Conservation (phyloP, 2,113 vertebrate species). For the Prietella phreatophila region DNA sequence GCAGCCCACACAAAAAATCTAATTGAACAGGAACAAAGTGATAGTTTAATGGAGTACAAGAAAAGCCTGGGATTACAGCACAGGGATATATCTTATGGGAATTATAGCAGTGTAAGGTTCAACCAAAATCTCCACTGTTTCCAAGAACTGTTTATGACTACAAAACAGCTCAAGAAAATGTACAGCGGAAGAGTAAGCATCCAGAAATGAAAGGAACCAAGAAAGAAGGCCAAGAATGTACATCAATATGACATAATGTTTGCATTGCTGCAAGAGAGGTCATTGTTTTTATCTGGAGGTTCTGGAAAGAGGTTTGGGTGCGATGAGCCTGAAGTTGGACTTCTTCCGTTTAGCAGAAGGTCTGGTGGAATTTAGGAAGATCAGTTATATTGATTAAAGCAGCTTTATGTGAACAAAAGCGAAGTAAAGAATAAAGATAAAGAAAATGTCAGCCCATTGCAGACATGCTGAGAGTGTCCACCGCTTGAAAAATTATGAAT, state of each 20-base stretch:
- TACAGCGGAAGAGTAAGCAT: neutral
- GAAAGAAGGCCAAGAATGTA: neutral
- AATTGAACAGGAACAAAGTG: conserved; percentile 15
- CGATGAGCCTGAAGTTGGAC: neutral
- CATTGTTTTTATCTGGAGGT: no score
- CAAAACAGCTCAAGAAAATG: no score
- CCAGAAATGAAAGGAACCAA: neutral
- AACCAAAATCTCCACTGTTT: neutral
- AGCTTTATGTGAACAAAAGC: neutral
- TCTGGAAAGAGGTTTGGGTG: neutral
- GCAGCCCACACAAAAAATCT: neutral
- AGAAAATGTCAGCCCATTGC: neutral
- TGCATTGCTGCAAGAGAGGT: neutral
- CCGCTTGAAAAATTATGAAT: neutral
- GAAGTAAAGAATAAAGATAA: neutral
- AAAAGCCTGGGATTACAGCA: conserved; percentile 18
- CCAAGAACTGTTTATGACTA: neutral
- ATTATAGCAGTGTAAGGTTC: neutral
- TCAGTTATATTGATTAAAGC: neutral
- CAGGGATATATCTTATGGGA: neutral
- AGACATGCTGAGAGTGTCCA: neutral
- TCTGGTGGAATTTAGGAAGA: neutral
- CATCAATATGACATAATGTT: neutral
- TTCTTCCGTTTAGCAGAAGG: no score
- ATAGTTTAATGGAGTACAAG: conserved; percentile 5